phyloP scores from a whole-genome alignment of 2,113 vertebrate genomes.

The Scolopax mira region DNA sequence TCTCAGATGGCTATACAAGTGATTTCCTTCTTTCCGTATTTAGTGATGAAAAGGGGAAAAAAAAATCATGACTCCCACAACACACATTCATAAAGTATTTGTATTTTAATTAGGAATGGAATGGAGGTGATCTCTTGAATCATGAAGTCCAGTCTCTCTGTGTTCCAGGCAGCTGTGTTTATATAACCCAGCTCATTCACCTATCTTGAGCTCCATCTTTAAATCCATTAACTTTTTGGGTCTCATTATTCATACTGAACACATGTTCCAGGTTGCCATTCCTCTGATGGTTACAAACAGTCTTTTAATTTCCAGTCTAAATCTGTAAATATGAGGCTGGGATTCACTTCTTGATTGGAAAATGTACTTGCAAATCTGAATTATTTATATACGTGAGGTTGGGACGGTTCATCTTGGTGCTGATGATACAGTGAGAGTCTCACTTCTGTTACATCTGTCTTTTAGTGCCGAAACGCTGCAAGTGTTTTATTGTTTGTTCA shows the following conservation, averaged over 20 bases:
- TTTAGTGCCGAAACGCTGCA: not conserved
- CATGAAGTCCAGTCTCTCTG: not conserved
- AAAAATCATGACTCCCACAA: not conserved
- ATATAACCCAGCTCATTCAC: not conserved
- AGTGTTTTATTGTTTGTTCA: not conserved
- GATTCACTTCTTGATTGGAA: not conserved
- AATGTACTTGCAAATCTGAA: not conserved
- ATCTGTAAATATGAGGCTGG: not conserved
- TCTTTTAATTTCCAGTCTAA: not conserved
- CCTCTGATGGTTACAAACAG: not conserved
- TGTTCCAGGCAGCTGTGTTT: constrained; percentile 31
- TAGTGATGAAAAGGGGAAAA: not conserved
- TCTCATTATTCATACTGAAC: not conserved
- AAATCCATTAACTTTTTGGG: not conserved
- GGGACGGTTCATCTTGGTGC: not conserved
- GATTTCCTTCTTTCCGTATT: not conserved
- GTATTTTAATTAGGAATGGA: constrained; percentile 5
- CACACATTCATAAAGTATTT: not conserved
- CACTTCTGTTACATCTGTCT: not conserved
- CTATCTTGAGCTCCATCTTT: not conserved
- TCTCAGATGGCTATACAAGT: not conserved
- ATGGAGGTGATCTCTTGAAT: not conserved
- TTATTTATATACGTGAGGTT: not conserved
- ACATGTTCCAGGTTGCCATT: not conserved
- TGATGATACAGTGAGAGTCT: not conserved